Evolutionary conservation across 2,888 invertebrate genomes (phyloP).

Genomic region (Drosophila fungiperda): DNA sequence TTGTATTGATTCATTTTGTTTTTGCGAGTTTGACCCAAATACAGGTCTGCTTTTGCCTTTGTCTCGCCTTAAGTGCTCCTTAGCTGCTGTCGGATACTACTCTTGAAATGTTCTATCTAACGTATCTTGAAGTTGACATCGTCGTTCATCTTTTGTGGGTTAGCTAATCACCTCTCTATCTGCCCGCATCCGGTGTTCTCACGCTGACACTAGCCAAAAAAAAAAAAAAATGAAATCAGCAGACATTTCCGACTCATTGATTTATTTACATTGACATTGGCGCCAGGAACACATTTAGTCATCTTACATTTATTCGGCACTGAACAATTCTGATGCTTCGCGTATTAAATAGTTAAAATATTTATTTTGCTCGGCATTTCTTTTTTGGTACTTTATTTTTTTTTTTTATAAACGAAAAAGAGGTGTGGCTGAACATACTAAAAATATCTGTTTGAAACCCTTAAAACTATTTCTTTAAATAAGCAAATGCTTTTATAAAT

Average conservation of each 20-base stretch:
- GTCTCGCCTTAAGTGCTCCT: neutral
- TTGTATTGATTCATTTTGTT: constrained; percentile 1
- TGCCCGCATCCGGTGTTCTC: constrained; percentile 29
- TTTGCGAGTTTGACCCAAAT: neutral
- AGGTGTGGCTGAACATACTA: neutral
- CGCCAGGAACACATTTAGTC: constrained; percentile 28
- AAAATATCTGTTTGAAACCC: neutral
- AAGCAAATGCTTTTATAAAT: neutral
- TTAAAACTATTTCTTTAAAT: neutral
- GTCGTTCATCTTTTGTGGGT: constrained; percentile 14
- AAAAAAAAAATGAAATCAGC: constrained; percentile 11
- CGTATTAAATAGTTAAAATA: neutral
- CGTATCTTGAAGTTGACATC: constrained; percentile 5
- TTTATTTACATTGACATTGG: constrained; percentile 38
- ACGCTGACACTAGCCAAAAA: neutral
- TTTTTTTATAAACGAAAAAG: neutral
- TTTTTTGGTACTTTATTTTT: neutral
- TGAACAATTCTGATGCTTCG: neutral
- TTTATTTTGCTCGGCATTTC: neutral
- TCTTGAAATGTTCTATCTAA: constrained; percentile 4
- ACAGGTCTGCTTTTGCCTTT: neutral
- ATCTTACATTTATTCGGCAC: constrained; percentile 24
- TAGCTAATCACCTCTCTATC: constrained; percentile 21
- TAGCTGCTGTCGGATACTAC: neutral
- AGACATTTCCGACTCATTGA: constrained; percentile 31